phyloP scores from a whole-genome alignment of 2,113 vertebrate species.

The Actinemys pallida region DNA sequence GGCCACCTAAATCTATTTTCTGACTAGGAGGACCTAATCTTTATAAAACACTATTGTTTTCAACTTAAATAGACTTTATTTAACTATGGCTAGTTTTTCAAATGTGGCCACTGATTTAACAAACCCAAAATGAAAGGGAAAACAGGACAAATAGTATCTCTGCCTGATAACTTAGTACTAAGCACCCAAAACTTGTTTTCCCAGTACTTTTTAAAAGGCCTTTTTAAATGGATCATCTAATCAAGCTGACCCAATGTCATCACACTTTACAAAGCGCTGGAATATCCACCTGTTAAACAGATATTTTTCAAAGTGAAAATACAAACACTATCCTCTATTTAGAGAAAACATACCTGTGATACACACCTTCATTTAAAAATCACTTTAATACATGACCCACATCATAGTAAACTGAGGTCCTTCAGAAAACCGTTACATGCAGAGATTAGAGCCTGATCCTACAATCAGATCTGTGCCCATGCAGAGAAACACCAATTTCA shows the following conservation, averaged over 20 bases:
- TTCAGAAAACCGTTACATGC: slow-evolving; percentile 53
- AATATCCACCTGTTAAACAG: background rate
- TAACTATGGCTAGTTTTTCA: background rate
- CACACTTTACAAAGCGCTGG: slow-evolving; percentile 41
- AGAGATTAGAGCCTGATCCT: slow-evolving; percentile 25
- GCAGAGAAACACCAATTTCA: slow-evolving; percentile 22
- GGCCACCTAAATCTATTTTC: background rate
- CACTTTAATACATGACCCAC: slow-evolving; percentile 44
- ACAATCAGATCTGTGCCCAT: background rate
- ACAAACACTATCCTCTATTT: background rate
- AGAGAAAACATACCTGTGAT: slow-evolving; percentile 48
- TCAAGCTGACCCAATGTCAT: slow-evolving; percentile 47
- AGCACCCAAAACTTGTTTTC: slow-evolving; percentile 17
- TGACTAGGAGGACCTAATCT: background rate
- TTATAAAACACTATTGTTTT: background rate
- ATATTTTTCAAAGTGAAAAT: slow-evolving; percentile 13
- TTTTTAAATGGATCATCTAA: slow-evolving; percentile 33
- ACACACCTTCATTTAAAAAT: slow-evolving; percentile 56
- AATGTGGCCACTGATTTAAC: too few species aligned
- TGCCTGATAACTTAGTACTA: slow-evolving; percentile 38
- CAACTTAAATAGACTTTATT: slow-evolving; percentile 17
- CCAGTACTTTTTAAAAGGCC: slow-evolving; percentile 41
- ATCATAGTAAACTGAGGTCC: slow-evolving; percentile 43
- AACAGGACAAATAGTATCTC: background rate
- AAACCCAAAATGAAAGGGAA: too few species aligned